Evolutionary conservation across 1,140 invertebrate genomes (phyloP).

Genomic region (Cryptotermes secundus): DNA sequence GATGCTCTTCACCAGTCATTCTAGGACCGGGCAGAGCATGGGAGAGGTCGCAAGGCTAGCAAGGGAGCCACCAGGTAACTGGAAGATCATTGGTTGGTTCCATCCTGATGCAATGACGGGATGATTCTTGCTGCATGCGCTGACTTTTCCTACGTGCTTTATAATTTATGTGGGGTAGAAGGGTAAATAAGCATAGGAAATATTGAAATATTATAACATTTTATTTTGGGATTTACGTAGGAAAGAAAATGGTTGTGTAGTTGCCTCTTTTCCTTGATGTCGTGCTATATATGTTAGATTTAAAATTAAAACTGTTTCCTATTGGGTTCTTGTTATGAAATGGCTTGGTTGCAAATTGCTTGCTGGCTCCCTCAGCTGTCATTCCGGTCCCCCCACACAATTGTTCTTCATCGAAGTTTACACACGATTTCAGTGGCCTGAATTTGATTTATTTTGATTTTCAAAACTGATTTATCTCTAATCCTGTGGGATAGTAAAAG

Average conservation of each 20-base stretch:
- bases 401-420: not conserved
- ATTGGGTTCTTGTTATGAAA: not conserved
- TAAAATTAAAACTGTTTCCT: not conserved
- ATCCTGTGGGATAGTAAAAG: not conserved
- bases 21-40: not conserved
- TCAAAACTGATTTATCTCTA: not conserved
- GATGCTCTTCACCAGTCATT: not conserved
- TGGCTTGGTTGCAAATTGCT: constrained; percentile 27
- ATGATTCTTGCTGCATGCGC: not conserved
- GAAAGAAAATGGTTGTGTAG: not conserved
- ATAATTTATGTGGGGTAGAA: not conserved
- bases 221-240: not conserved
- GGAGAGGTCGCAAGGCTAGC: constrained; percentile 7
- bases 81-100: not conserved
- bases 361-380: constrained; percentile 33
- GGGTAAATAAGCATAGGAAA: not conserved
- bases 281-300: not conserved
- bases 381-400: not conserved
- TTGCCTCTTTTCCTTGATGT: not conserved
- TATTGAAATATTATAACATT: not conserved
- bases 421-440: not conserved
- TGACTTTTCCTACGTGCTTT: not conserved
- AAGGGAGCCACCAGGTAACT: constrained; percentile 17
- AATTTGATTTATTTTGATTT: constrained; percentile 5
- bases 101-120: not conserved